Percentiles rank a stretch among this genome's conserved stretches.
Evolutionary conservation across 2,888 invertebrate species (phyloP).

Genomic region (Ceriagrion tenellum): DNA sequence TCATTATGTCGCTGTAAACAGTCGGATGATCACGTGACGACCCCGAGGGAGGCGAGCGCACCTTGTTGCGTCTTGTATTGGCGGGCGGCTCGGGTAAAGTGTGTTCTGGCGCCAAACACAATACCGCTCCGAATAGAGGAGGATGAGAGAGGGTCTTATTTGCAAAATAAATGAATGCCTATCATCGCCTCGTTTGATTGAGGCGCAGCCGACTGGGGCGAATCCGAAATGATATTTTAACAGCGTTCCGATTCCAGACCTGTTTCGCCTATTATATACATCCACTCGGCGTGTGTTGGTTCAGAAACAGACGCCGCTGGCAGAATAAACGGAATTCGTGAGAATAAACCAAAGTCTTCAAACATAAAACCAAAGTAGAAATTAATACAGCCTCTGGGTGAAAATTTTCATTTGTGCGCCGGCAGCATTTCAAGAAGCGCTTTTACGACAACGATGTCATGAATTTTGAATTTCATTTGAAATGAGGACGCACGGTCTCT

Average conservation of each 20-base stretch:
- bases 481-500: no score
- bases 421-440: no score
- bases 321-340: neutral
- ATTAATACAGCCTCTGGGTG: neutral
- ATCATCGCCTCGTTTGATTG: neutral
- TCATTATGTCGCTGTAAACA: constrained; percentile 32
- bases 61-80: constrained; percentile 44
- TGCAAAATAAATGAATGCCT: constrained; percentile 32
- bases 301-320: neutral
- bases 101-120: neutral
- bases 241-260: neutral
- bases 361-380: neutral
- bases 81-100: constrained; percentile 4
- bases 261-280: neutral
- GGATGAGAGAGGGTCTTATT: neutral
- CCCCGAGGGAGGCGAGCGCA: neutral
- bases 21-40: constrained; percentile 31
- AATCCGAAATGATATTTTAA: neutral
- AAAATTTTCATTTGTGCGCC: neutral
- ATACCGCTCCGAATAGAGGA: neutral
- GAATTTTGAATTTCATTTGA: no score
- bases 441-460: no score
- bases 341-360: neutral
- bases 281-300: neutral
- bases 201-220: neutral